Evolutionary conservation across 1,140 invertebrate genomes (phyloP).

Genomic region (Drosophila sucinea): DNA sequence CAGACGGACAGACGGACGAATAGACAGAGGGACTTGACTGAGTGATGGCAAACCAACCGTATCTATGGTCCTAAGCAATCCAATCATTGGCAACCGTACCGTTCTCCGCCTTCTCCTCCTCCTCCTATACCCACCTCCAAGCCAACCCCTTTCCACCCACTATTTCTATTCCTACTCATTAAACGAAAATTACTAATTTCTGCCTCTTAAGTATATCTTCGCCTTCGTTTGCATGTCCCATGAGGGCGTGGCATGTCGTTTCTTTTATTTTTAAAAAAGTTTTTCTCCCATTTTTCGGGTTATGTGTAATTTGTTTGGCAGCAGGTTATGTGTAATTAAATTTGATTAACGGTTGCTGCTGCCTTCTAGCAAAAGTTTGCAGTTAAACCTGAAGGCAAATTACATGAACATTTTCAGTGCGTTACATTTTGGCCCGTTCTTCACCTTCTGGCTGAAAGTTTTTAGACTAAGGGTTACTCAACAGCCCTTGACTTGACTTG

Average conservation of each 20-base stretch:
- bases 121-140: conserved; percentile 26
- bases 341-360: conserved; percentile 73
- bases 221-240: conserved; percentile 74
- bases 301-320: conserved; percentile 21
- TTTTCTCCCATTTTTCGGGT: not conserved
- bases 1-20: conserved; percentile 34
- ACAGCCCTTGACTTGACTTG: not conserved
- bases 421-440: conserved; percentile 28
- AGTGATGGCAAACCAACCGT: conserved; percentile 8
- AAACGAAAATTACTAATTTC: conserved; percentile 77
- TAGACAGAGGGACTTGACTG: not conserved
- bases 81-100: conserved; percentile 30
- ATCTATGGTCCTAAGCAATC: conserved; percentile 19
- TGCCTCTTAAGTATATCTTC: conserved; percentile 43
- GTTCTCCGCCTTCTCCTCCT: not conserved
- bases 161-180: conserved; percentile 48
- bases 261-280: not conserved
- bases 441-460: conserved; percentile 12
- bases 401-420: conserved; percentile 46
- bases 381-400: conserved; percentile 62
- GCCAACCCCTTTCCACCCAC: conserved; percentile 53
- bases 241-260: conserved; percentile 58
- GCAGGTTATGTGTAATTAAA: conserved; percentile 71
- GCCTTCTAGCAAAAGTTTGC: conserved; percentile 60
- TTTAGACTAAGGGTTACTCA: conserved; percentile 7